Evolutionary conservation across 1,140 invertebrate genomes (phyloP).

Genomic region (Zophobas morio): DNA sequence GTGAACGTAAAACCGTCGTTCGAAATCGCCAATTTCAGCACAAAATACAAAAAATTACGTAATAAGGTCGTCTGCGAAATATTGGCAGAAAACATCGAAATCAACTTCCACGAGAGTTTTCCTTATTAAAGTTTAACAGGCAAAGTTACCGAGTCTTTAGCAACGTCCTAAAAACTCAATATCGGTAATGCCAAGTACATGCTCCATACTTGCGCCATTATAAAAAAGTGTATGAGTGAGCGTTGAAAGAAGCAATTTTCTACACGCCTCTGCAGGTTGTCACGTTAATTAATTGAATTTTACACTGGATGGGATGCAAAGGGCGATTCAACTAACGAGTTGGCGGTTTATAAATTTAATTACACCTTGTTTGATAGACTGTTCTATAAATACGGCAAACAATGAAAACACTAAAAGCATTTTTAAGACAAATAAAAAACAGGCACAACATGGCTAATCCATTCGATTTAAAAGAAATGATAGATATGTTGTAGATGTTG

Average conservation of each 20-base stretch:
- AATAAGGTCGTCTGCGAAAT: conserved; percentile 2
- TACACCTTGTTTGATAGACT: too few species aligned
- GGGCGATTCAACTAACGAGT: too few species aligned
- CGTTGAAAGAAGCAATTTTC: too few species aligned
- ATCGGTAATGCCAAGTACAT: not conserved
- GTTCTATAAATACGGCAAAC: too few species aligned
- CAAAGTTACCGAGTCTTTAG: conserved; percentile 14
- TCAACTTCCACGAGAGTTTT: conserved; percentile 21
- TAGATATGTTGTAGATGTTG: not conserved
- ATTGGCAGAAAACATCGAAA: not conserved
- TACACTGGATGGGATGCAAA: too few species aligned
- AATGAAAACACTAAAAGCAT: too few species aligned
- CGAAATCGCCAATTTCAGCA: not conserved
- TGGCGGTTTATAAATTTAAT: too few species aligned
- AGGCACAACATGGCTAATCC: not conserved
- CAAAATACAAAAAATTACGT: conserved; percentile 10
- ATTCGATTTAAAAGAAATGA: not conserved
- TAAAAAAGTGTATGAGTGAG: not conserved
- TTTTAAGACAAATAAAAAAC: too few species aligned
- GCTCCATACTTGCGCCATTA: too few species aligned
- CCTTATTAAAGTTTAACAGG: conserved; percentile 34
- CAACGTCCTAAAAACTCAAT: not conserved
- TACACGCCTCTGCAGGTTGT: too few species aligned
- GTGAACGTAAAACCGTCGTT: not conserved
- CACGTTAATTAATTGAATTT: too few species aligned